Evolutionary conservation across 2,888 invertebrate genomes (phyloP), one percentile per base, ranked within the genome.

Genomic region (Sthenelais limicola): DNA sequence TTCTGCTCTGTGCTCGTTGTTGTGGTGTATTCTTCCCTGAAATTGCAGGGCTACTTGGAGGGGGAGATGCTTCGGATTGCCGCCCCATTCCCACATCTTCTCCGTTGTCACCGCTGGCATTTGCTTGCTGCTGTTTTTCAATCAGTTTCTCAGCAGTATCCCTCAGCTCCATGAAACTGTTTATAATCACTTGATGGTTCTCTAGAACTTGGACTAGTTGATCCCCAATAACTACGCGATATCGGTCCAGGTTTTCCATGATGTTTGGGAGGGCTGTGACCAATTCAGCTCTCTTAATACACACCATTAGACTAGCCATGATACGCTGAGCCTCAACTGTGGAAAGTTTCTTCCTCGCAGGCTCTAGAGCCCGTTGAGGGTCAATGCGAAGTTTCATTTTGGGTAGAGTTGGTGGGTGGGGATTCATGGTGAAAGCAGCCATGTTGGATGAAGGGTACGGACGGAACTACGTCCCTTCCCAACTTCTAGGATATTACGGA

Each of bases 241-340:
- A 86, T 51, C 85, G 56, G n/a, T 83, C 83, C 21, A 85, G 62
- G 68, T 85, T 84, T 43, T 82, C 79, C 47, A 86, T 72, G 48
- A 87, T 79, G 54, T 77, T 83, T 32, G 87, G 87, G 32, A 87
- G 70, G 15, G 83, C 74, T 0, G 84, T 80, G 0, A 86, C 81
- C 12, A 87, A 76, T 72, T 86, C 85, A 3, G 80, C 78, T 72
- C 83, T 80, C 54, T 78, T 77, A 32, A 86, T 86, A 0, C 84
- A 82, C 33, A 87, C 87, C 33, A 85, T 84, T 74, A 87, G 81
- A 1, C 86, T 87, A 26, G 84, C 82, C 86, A 88, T 86, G 5
- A 88, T 82, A 43, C 88, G 77, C 74, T 88, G 87, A 0, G 87
- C 81, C 73, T 88, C 88, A 62, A 88, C 78, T 7, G 87, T 85